phyloP scores from a whole-genome alignment of 2,797 vertebrate genomes.

The Macroramphosus scolopax region DNA sequence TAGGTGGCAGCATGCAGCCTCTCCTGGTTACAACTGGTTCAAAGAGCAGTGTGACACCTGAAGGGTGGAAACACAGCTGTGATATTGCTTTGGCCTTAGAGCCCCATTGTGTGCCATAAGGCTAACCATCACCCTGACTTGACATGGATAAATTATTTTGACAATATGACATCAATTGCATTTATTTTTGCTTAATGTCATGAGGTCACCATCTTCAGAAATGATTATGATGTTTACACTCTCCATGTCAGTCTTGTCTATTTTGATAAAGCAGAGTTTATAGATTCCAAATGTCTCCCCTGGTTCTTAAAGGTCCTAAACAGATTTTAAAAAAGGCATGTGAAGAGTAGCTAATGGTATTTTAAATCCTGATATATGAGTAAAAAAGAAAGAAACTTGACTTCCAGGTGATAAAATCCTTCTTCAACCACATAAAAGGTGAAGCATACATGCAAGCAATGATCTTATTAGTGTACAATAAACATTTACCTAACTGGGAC shows the following conservation, averaged over 20 bases:
- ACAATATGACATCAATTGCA: slow-evolving; percentile 8
- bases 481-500: no score
- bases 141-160: slow-evolving; percentile 24
- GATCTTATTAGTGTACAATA: no score
- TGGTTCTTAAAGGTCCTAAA: no score
- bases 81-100: no score
- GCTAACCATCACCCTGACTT: not conserved
- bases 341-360: no score
- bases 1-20: no score
- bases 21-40: not conserved
- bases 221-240: slow-evolving; percentile 14
- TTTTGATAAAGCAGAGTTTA: slow-evolving; percentile 16
- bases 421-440: no score
- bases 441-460: not conserved
- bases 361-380: no score
- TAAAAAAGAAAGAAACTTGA: not conserved
- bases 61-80: no score
- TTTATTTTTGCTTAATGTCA: slow-evolving; percentile 10
- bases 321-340: no score
- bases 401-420: no score
- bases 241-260: slow-evolving; percentile 7
- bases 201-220: not conserved
- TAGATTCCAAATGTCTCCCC: slow-evolving; percentile 42
- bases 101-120: no score
- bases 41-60: not conserved